Evolutionary conservation across 2,888 invertebrate genomes (phyloP), one percentile per base, ranked within the genome.

Genomic region (Eristalis pertinax): DNA sequence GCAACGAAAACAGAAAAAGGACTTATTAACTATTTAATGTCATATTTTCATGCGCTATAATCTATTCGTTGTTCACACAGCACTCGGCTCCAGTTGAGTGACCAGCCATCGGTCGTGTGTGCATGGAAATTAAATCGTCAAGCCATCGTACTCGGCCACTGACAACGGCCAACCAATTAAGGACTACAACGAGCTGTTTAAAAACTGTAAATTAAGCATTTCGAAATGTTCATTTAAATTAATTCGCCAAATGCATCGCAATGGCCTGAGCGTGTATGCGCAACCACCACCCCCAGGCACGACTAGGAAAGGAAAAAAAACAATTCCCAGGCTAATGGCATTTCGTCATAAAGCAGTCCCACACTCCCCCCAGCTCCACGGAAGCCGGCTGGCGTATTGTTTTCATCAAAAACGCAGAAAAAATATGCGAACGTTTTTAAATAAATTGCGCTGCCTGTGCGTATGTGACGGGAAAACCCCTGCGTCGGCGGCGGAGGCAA

Each of bases 151-250:
- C 38, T 38, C 38, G 3, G 38, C 38, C 8, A 50, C 19, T 35
- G 60, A 63, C 64, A 74, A 35, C 50, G 8, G 50, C 11, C 73
- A 19, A 58, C 58, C 62, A 75, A 79, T 64, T 67, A 62, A 19
- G 29, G 43, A 24, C 4, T 43, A n/a, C 15, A 65, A n/a, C 22
- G 5, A 4, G 32, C 26, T 29, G 43, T 67, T 43, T 62, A 73
- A 43, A 60, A 35, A 32, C 56, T 22, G 62, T 63, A 43, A 73
- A 79, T 69, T 24, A 58, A 64, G 38, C 32, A 56, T 67, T 75
- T 65, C 50, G 60, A 70, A 70, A 62, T 67, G 75, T 82, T 62
- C 26, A 67, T 76, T 82, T 76, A 70, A 76, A 82, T 82, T 82
- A 76, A 76, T 72, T 70, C 70, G 43, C 62, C 26, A 72, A 43